These are phyloP conservation scores for Seladonia tumulorum DNA, from an alignment of 2,888 invertebrate genomes.

Conservation along the genomic window DNA sequence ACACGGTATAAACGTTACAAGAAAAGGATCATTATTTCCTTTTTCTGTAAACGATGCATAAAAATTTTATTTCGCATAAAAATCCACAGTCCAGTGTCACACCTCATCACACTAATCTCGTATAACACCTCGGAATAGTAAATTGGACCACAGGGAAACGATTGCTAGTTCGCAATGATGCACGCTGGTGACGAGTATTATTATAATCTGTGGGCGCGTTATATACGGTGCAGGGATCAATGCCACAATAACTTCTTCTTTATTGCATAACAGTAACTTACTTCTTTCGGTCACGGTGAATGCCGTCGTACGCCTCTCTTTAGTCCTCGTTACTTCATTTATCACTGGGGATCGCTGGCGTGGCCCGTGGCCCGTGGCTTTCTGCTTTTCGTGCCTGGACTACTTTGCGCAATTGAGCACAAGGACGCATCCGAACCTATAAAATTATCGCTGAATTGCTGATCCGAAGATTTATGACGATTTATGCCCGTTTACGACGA, in stretches of 20 bases:
- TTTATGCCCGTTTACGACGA: not conserved
- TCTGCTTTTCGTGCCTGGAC: not conserved
- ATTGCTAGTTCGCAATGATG: not conserved
- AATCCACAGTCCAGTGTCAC: not conserved
- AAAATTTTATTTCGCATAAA: no score
- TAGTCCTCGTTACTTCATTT: slow-evolving; percentile 63
- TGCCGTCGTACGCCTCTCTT: slow-evolving; percentile 41
- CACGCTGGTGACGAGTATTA: slow-evolving; percentile 22
- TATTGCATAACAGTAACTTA: slow-evolving; percentile 69
- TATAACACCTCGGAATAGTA: not conserved
- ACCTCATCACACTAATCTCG: not conserved
- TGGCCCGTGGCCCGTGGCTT: slow-evolving; percentile 37
- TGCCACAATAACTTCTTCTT: slow-evolving; percentile 63
- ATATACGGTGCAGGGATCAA: slow-evolving; percentile 45
- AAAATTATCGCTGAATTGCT: not conserved
- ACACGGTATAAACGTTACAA: no score
- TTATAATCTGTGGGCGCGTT: slow-evolving; percentile 13
- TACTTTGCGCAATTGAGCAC: not conserved
- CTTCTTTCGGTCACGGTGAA: slow-evolving; percentile 55
- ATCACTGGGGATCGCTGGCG: slow-evolving; percentile 47
- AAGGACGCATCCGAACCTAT: not conserved
- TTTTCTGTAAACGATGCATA: no score
- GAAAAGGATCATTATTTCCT: no score
- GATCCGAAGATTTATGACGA: not conserved
- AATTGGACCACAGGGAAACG: not conserved